Evolutionary conservation across 2,797 vertebrate species (phyloP), one percentile per base, ranked within the genome.

Genomic region (Pogoniulus pusillus): DNA sequence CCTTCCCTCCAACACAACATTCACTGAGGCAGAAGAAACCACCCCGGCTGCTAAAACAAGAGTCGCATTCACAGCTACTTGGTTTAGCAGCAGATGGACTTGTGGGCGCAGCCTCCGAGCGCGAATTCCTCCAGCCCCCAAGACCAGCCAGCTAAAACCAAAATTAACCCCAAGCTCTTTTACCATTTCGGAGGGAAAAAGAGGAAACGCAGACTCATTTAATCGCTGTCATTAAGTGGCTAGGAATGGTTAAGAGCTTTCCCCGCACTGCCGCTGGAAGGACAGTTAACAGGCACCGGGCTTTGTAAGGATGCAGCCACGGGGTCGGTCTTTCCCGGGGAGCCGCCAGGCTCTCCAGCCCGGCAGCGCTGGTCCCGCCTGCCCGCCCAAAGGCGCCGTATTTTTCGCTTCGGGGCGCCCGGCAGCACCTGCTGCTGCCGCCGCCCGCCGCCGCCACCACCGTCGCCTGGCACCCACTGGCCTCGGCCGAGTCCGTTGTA

Each of bases 401-500:
- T 24, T 71, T 63, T 59, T 63, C 39, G 22, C 87, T 55, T 66
- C 75, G 14, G 18, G 43, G 54, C 62, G 16, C 26, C 54, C 47
- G 19, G 64, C 89, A 76, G 87, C 94, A 91, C 91, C 93, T 93
- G 68, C 75, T 7, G 51, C 87, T 5, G 34, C 89, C 23, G 2
- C 62, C 19, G 7, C 64, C 87, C 5, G 34, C 89, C 23, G 2
- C 62, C 19, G 7, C 64, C 45, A 16, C 29, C 39, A 34, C 82
- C 7, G 15, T 89, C 20, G 3, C 45, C 14, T 12, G 10, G 22
- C 81, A 17, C 6, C 80, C 72, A 58, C 49, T 19, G 12, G 66
- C 34, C 34, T 35, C 37, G 1, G 34, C 37, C 16, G 59, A 49
- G 27, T 65, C 68, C 47, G 8, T 19, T 26, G 98, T 97, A 99